These are phyloP conservation scores for Ophthalmolycus amberensis DNA, from an alignment of 2,113 vertebrate species.

Conservation along the genomic window DNA sequence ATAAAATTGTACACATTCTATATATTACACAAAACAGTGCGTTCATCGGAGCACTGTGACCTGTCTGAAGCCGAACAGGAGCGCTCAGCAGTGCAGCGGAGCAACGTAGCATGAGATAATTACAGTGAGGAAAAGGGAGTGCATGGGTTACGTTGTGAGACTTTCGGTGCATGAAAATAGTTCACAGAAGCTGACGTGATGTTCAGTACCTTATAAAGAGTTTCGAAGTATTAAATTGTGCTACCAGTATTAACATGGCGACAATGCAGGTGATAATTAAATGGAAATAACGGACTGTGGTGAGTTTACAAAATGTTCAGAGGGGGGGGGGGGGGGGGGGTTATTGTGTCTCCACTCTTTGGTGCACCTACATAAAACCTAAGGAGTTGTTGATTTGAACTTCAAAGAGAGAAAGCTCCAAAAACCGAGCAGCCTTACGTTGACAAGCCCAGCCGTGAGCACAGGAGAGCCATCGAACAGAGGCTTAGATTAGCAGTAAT, in stretches of 20 bases:
- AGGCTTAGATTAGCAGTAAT: conserved; percentile 78
- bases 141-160: too few relatives aligned
- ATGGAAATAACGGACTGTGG: neutral
- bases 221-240: neutral
- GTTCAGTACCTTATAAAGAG: neutral
- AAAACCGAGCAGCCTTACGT: conserved; percentile 61
- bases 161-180: too few relatives aligned
- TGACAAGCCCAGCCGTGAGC: conserved; percentile 58
- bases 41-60: conserved; percentile 5
- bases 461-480: conserved; percentile 73
- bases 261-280: neutral
- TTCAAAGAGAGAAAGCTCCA: conserved; percentile 50
- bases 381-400: conserved; percentile 24
- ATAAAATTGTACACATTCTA: neutral
- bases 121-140: too few relatives aligned
- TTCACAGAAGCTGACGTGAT: neutral
- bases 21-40: neutral
- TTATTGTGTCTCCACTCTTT: conserved; percentile 7
- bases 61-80: too few relatives aligned
- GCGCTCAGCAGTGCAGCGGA: too few relatives aligned
- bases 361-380: neutral
- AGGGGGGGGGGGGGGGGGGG: too few relatives aligned
- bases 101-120: too few relatives aligned
- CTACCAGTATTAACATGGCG: neutral
- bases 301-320: conserved; percentile 2